These are phyloP conservation scores for Deladenus siricidicola DNA, from an alignment of 2,888 invertebrate genomes.

Conservation along the genomic window DNA sequence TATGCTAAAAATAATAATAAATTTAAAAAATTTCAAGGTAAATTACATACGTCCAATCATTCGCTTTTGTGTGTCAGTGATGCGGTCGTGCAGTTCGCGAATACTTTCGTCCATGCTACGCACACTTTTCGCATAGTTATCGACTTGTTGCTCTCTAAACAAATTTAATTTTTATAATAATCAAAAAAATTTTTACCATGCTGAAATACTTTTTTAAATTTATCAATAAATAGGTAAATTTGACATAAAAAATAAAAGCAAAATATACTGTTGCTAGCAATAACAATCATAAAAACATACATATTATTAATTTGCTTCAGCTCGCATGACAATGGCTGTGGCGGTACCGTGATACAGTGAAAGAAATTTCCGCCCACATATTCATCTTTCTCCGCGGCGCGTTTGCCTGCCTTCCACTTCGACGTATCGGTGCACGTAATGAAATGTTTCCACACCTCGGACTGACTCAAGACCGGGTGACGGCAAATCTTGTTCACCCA, in stretches of 20 bases:
- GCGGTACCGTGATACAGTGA: conserved; percentile 76
- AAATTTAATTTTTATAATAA: neutral
- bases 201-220: too few relatives aligned
- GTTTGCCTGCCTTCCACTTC: conserved; percentile 90
- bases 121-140: conserved; percentile 57
- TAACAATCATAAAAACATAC: conserved; percentile 54
- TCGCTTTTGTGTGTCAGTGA: conserved; percentile 76
- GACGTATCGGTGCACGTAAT: conserved; percentile 93
- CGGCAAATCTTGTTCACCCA: conserved; percentile 93
- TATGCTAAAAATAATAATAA: conserved; percentile 59
- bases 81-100: conserved; percentile 71
- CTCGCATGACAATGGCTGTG: conserved; percentile 61
- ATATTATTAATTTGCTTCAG: conserved; percentile 38
- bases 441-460: conserved; percentile 89
- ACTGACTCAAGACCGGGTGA: conserved; percentile 81
- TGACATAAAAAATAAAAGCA: conserved; percentile 13
- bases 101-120: conserved; percentile 78
- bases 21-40: neutral
- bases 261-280: conserved; percentile 5
- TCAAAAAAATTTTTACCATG: neutral
- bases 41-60: conserved; percentile 64
- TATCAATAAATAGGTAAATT: too few relatives aligned
- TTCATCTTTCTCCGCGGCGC: conserved; percentile 87
- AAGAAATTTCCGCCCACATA: conserved; percentile 82
- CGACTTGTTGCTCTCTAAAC: conserved; percentile 69